Conservation (phyloP, 1,140 invertebrate species). For the Pachypsylla venusta region DNA sequence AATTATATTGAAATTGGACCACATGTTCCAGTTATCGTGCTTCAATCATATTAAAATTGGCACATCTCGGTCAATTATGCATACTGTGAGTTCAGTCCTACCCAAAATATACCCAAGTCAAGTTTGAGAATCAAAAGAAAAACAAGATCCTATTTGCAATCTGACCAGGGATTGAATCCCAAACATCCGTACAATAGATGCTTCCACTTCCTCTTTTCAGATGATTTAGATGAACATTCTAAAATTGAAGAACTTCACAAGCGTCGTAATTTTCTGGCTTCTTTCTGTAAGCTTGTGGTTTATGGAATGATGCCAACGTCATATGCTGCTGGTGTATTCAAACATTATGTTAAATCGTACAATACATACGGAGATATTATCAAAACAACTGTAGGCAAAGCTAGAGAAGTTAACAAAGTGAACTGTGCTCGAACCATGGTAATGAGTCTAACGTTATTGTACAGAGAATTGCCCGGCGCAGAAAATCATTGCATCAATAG, state of each 20-base stretch:
- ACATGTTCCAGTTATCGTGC: too few relatives aligned
- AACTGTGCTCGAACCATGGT: slow-evolving; percentile 91
- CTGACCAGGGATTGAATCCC: too few relatives aligned
- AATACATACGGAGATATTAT: slow-evolving; percentile 99
- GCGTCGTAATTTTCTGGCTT: slow-evolving; percentile 84
- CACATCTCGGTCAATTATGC: too few relatives aligned
- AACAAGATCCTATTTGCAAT: too few relatives aligned
- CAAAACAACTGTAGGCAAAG: slow-evolving; percentile 90
- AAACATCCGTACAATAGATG: too few relatives aligned
- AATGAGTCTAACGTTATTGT: slow-evolving; percentile 73
- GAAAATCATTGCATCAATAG: slow-evolving; percentile 41
- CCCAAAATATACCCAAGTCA: too few relatives aligned
- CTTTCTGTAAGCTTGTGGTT: slow-evolving; percentile 94
- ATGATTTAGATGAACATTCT: slow-evolving; percentile 78
- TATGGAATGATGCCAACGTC: slow-evolving; percentile 92
- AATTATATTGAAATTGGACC: too few relatives aligned
- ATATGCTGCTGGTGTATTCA: slow-evolving; percentile 85
- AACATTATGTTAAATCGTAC: slow-evolving; percentile 96
- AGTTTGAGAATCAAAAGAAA: too few relatives aligned
- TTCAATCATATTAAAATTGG: too few relatives aligned
- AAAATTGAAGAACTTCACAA: slow-evolving; percentile 94
- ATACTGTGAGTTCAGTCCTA: too few relatives aligned
- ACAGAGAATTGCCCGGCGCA: slow-evolving; percentile 52
- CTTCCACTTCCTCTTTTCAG: too few relatives aligned
- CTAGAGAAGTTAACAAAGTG: slow-evolving; percentile 93